These are phyloP conservation scores for Anthoscopus minutus DNA, from an alignment of 2,113 vertebrate genomes.

Conservation along the genomic window DNA sequence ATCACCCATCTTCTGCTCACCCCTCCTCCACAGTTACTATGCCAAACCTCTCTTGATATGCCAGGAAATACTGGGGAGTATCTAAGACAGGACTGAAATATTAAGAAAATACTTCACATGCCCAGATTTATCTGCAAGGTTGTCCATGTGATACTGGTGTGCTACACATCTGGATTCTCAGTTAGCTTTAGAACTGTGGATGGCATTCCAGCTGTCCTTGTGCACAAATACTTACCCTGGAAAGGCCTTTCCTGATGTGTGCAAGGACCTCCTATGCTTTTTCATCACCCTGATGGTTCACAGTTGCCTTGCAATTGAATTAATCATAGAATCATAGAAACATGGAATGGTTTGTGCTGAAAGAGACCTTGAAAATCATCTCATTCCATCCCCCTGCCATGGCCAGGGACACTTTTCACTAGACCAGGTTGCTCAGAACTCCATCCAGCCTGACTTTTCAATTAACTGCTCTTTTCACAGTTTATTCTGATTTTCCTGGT, in stretches of 20 bases:
- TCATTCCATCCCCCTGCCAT: neutral
- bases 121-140: neutral
- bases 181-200: neutral
- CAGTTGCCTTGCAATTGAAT: neutral
- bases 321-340: neutral
- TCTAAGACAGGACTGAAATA: neutral
- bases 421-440: neutral
- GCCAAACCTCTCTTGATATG: constrained; percentile 58
- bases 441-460: neutral
- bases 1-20: neutral
- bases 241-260: neutral
- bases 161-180: neutral
- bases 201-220: neutral
- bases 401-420: neutral
- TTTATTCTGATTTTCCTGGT: neutral
- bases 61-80: constrained; percentile 48
- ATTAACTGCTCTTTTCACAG: neutral
- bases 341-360: neutral
- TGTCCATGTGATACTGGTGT: fast-evolving
- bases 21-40: neutral
- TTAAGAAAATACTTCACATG: neutral
- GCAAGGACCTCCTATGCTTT: neutral
- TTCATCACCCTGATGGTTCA: neutral
- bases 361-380: neutral
- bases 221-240: neutral